Evolutionary conservation across 1,140 invertebrate species (phyloP), one percentile per base, ranked within the genome.

Genomic region (Sesamia nonagrioides): DNA sequence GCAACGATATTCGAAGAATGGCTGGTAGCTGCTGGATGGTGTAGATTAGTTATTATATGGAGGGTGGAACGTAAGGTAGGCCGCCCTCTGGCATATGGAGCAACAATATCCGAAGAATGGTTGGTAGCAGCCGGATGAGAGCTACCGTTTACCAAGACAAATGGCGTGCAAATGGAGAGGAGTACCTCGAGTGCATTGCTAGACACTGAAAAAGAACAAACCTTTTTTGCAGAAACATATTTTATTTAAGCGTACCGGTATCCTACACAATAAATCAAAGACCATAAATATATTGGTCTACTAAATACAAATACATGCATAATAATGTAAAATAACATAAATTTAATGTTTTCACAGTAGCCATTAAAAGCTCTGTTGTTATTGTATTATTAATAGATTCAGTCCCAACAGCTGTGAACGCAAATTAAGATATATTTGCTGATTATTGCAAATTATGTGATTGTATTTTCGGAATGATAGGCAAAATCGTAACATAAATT

Each of bases 301-400:
- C 58, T 63, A 17, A 63, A 37, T 37, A 40, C 33, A 37, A 27
- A 3, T 27, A 27, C 27, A 27, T 27, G 33, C 27, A 58, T 27
- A 56, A 27, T 58, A 58, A 58, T 37, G 58, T 63, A 40, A 40
- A 17, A 35, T 37, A 63, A 63, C 15, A 33, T 35, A 61, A 17
- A 63, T 40, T 48, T 68, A 48, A 68, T 68, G 40, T 68, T 48
- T 68, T 61, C 60, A 9, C 56, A 8, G 37, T 1, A 6, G 5
- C 63, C 37, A 40, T 18, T 63, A 63, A 63, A 68, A 68, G 63
- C 63, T 68, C 45, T 68, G 17, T 40, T 40, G 18, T 63, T 37
- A 63, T 63, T 40, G 60, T 63, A 15, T 48, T 68, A 68, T 68
- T 68, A 68, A 68, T 68, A 68, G 42, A 68, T 68, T 68, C 63